Conservation (phyloP, 2,888 invertebrate species). For the Blastobasis lacticolella region DNA sequence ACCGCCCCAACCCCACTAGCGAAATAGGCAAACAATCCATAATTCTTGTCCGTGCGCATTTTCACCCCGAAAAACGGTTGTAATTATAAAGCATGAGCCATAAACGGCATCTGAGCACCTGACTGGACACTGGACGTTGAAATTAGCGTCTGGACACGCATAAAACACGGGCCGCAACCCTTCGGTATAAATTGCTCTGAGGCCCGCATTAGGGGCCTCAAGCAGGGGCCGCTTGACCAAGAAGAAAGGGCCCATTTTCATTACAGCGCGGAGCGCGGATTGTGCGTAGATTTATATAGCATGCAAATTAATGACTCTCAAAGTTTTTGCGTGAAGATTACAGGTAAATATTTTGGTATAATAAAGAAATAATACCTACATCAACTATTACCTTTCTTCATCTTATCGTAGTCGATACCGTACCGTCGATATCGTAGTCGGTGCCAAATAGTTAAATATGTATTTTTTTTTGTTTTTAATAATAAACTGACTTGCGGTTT, state of each 20-base stretch:
- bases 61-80: too few species aligned
- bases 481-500: too few species aligned
- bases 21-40: too few species aligned
- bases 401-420: too few species aligned
- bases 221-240: slow-evolving; percentile 11
- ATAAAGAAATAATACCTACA: too few species aligned
- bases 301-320: slow-evolving; percentile 34
- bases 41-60: too few species aligned
- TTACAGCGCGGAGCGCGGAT: slow-evolving; percentile 54
- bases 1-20: too few species aligned
- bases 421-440: too few species aligned
- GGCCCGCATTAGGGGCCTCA: neutral
- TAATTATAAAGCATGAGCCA: neutral
- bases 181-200: slow-evolving; percentile 62
- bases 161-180: slow-evolving; percentile 57
- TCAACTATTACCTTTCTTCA: too few species aligned
- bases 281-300: slow-evolving; percentile 56
- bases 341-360: too few species aligned
- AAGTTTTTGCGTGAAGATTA: slow-evolving; percentile 19
- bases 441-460: too few species aligned
- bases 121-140: slow-evolving; percentile 12
- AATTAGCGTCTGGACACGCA: slow-evolving; percentile 44
- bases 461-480: too few species aligned
- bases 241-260: slow-evolving; percentile 73
- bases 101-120: slow-evolving; percentile 9